Evolutionary conservation across 2,113 vertebrate species (phyloP).

Genomic region (Vulpes lagopus): DNA sequence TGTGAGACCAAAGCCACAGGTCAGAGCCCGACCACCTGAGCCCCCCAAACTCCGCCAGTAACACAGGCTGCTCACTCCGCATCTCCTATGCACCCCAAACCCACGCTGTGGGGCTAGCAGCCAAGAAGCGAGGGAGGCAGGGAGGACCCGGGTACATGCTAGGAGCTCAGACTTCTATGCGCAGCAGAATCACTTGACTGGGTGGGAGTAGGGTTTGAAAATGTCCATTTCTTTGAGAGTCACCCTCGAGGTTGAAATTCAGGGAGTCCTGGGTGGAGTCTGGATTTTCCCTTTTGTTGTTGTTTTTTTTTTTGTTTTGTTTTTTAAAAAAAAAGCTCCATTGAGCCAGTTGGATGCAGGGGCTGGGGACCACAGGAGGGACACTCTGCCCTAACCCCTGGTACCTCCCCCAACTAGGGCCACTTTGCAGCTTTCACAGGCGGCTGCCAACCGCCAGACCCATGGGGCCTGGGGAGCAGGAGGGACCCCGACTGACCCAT

Average conservation of each 20-base stretch:
- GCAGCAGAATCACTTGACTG: accelerated
- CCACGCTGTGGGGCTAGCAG: accelerated
- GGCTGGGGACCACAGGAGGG: accelerated
- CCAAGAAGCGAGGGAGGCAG: background rate
- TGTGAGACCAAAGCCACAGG: background rate
- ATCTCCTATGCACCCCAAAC: background rate
- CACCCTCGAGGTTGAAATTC: background rate
- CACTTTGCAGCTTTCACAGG: too few relatives aligned
- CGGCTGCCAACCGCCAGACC: background rate
- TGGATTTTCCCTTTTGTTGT: background rate
- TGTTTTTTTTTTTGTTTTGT: background rate
- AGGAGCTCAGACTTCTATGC: accelerated
- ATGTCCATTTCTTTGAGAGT: background rate
- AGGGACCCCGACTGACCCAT: background rate
- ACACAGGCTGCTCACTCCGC: background rate
- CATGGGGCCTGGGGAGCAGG: background rate
- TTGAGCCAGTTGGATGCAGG: accelerated
- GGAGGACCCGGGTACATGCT: accelerated
- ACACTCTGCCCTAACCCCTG: background rate
- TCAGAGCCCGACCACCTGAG: background rate
- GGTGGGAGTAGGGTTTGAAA: accelerated
- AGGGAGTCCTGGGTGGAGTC: background rate
- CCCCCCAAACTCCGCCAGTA: background rate
- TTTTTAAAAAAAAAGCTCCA: background rate
- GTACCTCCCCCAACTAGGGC: too few relatives aligned